Evolutionary conservation across 2,888 invertebrate species (phyloP), one percentile per base, ranked within the genome.

Genomic region (Isoperla grammatica): DNA sequence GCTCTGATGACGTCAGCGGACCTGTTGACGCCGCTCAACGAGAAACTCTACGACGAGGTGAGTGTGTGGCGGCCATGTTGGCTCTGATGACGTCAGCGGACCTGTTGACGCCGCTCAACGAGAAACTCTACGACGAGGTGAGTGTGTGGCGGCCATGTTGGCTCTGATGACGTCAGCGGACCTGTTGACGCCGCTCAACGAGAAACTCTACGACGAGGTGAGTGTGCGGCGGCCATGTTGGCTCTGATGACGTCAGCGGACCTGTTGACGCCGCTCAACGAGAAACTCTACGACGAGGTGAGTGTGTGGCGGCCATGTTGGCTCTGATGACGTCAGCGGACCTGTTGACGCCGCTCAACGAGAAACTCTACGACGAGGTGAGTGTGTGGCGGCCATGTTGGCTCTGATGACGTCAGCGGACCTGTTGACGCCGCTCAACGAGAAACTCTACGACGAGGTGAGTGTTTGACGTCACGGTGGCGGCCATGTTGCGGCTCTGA

Each of bases 11-110:
- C 73, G 48, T 68, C 72, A 17, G 57, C 66, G 13, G 68, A 74
- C 53, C 61, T 77, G 35, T 61, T 77, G 46, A 57, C 64, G 4
- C 67, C 61, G 43, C 63, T 77, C 13, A 71, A 69, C 40, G 61
- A 59, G 40, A 67, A 73, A 12, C 61, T 76, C 22, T 66, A 72
- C 17, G 69, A 72, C 56, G 68, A 72, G 61, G 75, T 74, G 67
- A 50, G 23, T 6, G 72, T 39, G 61, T 68, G 2, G 67, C 65
- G 48, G 66, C 72, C 17, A 67, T 75, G 9, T 67, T 76, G 5
- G 67, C 69, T 15, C 65, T 70, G 39, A 65, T 77, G 11, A 70
- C 73, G 48, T 68, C 72, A 17, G 57, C 66, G 13, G 68, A 74
- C 53, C 61, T 77, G 35, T 61, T 77, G 46, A 57, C 64, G 4